Conservation (phyloP, 2,797 vertebrate species). For the Xiphophorus birchmanni region DNA sequence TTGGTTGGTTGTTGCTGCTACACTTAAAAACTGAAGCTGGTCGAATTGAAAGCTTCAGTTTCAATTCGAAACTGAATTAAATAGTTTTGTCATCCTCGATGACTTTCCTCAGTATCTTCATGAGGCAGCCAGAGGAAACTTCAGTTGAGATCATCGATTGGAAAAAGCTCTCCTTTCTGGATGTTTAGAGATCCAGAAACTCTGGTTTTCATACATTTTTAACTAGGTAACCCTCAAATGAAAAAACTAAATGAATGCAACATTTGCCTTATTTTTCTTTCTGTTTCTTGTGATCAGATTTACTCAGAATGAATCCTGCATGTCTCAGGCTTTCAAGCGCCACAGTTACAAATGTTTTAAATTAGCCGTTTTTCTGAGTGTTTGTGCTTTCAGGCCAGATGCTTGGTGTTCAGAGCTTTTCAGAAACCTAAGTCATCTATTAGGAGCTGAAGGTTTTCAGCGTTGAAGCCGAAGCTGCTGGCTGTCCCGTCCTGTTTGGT, state of each 20-base stretch:
- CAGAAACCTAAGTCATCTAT: constrained; percentile 8
- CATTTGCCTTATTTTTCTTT: not conserved
- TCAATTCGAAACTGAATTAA: no score
- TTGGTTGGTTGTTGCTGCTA: not conserved
- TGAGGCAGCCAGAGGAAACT: no score
- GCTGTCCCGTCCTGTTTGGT: constrained; percentile 60
- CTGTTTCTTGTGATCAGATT: not conserved
- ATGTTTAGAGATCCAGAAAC: not conserved
- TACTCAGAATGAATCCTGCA: not conserved
- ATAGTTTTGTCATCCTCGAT: no score
- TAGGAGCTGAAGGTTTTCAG: constrained; percentile 20
- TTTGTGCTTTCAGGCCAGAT: constrained; percentile 14
- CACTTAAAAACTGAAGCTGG: not conserved
- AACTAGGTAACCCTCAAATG: not conserved
- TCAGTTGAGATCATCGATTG: no score
- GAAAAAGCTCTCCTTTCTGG: no score
- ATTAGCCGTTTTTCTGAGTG: not conserved
- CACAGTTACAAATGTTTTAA: accelerated
- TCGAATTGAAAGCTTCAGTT: not conserved
- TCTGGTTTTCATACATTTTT: not conserved
- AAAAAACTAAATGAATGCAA: not conserved
- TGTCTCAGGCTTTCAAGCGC: not conserved
- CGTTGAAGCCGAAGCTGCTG: constrained; percentile 33
- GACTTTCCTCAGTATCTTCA: no score
- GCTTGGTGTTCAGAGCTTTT: not conserved